Percentiles rank a stretch among this genome's conserved stretches.
Evolutionary conservation across 2,888 invertebrate genomes (phyloP).

Genomic region (Poecilobothrus nobilitatus): DNA sequence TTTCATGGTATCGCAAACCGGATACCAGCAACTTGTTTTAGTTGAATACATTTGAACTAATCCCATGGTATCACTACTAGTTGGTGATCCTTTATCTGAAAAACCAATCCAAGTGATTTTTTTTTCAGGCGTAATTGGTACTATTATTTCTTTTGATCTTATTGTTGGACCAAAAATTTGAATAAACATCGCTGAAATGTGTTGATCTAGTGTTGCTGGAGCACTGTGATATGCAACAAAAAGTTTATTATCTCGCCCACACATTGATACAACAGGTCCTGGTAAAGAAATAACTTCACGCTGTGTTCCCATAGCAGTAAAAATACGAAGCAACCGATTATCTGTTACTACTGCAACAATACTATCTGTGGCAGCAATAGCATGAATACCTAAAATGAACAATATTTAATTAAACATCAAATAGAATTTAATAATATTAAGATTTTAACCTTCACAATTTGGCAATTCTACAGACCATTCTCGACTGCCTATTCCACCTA

Average conservation of each 20-base stretch:
- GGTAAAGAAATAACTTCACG: conserved; percentile 61
- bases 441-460: conserved; percentile 64
- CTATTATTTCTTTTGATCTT: conserved; percentile 47
- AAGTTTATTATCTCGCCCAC: conserved; percentile 53
- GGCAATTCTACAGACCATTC: conserved; percentile 80
- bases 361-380: conserved; percentile 57
- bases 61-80: conserved; percentile 68
- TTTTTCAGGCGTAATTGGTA: conserved; percentile 58
- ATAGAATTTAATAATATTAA: no score
- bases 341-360: conserved; percentile 74
- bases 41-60: conserved; percentile 61
- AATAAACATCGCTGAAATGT: conserved; percentile 49
- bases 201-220: conserved; percentile 48
- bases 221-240: conserved; percentile 60
- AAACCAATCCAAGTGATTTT: conserved; percentile 70
- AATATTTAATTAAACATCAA: conserved; percentile 44
- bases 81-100: conserved; percentile 72
- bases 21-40: conserved; percentile 67
- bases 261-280: conserved; percentile 62
- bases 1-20: conserved; percentile 63
- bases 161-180: conserved; percentile 45
- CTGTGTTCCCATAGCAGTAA: conserved; percentile 80
- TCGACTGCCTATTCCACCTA: conserved; percentile 63
- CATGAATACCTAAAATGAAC: conserved; percentile 66
- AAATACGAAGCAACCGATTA: conserved; percentile 68